Evolutionary conservation across 2,888 invertebrate genomes (phyloP).

Genomic region (Dryobotodes eremita): DNA sequence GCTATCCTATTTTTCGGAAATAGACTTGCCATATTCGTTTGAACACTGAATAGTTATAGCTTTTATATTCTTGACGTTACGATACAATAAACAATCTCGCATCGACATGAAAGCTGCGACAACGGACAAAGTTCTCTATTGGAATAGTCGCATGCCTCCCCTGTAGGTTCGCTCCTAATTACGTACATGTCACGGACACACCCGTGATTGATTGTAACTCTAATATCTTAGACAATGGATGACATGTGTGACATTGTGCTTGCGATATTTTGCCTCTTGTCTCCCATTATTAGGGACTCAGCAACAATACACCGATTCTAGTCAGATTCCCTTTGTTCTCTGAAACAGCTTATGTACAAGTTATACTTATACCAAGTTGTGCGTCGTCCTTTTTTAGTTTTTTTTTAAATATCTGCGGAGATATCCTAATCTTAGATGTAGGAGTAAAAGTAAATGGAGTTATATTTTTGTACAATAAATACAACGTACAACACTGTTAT

Average conservation of each 20-base stretch:
- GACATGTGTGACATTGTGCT: constrained; percentile 80
- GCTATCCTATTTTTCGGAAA: neutral
- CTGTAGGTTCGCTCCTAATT: constrained; percentile 84
- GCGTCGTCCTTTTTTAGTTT: constrained; percentile 54
- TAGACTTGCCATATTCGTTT: neutral
- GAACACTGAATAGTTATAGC: neutral
- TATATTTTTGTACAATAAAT: constrained; percentile 15
- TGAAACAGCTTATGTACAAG: constrained; percentile 66
- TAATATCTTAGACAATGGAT: constrained; percentile 87
- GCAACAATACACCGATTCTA: constrained; percentile 66
- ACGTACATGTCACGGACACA: constrained; percentile 87
- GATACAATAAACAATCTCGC: constrained; percentile 46
- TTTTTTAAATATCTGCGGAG: constrained; percentile 33
- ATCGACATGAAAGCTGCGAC: constrained; percentile 44
- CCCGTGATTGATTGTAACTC: constrained; percentile 89
- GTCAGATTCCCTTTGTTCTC: constrained; percentile 67
- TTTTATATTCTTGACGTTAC: neutral
- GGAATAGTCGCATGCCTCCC: constrained; percentile 71
- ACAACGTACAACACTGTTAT: constrained; percentile 11
- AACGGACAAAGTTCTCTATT: constrained; percentile 45
- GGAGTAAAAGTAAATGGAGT: constrained; percentile 11
- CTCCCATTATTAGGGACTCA: constrained; percentile 62
- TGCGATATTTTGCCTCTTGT: constrained; percentile 73
- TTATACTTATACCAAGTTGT: constrained; percentile 50
- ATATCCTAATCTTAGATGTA: constrained; percentile 22